These are phyloP conservation scores for Columbina picui DNA, from an alignment of 2,113 vertebrate species.

Conservation along the genomic window DNA sequence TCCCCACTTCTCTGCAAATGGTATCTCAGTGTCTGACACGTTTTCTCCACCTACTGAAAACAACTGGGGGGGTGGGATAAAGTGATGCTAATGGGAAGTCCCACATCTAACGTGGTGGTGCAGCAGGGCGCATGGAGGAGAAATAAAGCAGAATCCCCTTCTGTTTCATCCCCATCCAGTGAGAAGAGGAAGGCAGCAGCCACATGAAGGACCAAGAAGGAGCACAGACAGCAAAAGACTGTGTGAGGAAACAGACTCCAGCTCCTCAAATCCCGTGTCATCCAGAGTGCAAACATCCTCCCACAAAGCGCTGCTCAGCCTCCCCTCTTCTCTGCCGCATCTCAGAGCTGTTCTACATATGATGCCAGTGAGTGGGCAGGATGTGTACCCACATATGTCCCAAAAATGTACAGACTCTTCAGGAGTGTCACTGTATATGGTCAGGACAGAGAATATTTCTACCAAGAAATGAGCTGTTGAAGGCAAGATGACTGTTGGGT, in stretches of 20 bases:
- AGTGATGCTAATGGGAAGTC: not conserved
- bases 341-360: not conserved
- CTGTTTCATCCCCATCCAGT: slow-evolving; percentile 46
- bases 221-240: not conserved
- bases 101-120: not conserved
- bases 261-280: not conserved
- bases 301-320: accelerated
- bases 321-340: not conserved
- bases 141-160: slow-evolving; percentile 2
- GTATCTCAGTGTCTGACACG: not conserved
- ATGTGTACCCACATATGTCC: accelerated
- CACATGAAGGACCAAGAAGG: slow-evolving; percentile 33
- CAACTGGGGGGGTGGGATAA: not conserved
- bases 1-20: not conserved
- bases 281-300: not conserved
- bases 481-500: accelerated
- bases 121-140: not conserved
- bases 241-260: not conserved
- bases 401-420: accelerated
- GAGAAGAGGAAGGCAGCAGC: not conserved
- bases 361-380: not conserved
- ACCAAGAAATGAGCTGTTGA: not conserved
- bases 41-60: not conserved
- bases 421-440: accelerated
- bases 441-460: accelerated